Evolutionary conservation across 2,888 invertebrate species (phyloP).

Genomic region (Lasioglossum calceatum): DNA sequence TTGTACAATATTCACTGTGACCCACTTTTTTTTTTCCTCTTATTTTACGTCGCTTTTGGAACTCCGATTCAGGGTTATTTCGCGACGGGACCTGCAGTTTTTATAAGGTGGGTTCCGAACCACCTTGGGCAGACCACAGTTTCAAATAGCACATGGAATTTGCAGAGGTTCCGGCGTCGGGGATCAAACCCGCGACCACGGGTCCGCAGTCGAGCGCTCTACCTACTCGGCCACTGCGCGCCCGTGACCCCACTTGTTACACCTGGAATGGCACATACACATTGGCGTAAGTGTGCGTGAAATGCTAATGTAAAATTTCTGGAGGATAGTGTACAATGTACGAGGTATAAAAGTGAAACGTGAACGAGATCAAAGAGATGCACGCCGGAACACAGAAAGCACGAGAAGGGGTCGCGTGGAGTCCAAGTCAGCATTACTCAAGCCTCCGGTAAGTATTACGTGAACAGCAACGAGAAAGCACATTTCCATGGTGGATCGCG

Average conservation of each 20-base stretch:
- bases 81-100: too few relatives aligned
- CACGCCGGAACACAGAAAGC: neutral
- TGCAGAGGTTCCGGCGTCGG: too few relatives aligned
- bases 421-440: slow-evolving; percentile 36
- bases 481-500: slow-evolving; percentile 78
- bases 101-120: too few relatives aligned
- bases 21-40: too few relatives aligned
- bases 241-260: neutral
- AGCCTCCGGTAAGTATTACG: slow-evolving; percentile 73
- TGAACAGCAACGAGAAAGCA: slow-evolving; percentile 78
- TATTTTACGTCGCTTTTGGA: too few relatives aligned
- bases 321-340: neutral
- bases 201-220: too few relatives aligned
- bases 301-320: neutral
- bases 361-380: slow-evolving; percentile 5
- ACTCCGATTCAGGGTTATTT: too few relatives aligned
- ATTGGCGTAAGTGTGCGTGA: neutral
- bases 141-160: too few relatives aligned
- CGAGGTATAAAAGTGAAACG: slow-evolving; percentile 13
- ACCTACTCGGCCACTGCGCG: too few relatives aligned
- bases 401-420: slow-evolving; percentile 17
- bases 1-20: too few relatives aligned
- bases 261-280: neutral
- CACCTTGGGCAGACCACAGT: too few relatives aligned
- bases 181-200: too few relatives aligned